phyloP scores from a whole-genome alignment of 2,888 invertebrate species.

The Cistogaster globosa region DNA sequence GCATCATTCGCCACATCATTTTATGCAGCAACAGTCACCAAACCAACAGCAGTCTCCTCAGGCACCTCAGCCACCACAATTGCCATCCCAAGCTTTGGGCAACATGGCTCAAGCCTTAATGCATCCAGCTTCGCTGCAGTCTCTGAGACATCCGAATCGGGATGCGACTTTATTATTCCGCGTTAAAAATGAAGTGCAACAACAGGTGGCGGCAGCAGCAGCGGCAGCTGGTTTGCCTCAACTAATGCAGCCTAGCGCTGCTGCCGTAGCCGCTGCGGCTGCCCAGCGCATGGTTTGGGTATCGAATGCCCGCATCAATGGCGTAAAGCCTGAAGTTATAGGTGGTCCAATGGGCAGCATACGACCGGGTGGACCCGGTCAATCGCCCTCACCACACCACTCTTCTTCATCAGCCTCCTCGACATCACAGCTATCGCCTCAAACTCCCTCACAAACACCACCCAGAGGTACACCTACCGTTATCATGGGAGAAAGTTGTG shows the following conservation, averaged over 20 bases:
- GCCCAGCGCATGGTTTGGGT: slow-evolving; percentile 84
- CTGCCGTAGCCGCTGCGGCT: slow-evolving; percentile 79
- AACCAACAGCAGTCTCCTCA: slow-evolving; percentile 77
- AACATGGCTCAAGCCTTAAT: slow-evolving; percentile 80
- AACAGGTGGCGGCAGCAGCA: slow-evolving; percentile 78
- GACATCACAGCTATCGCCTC: slow-evolving; percentile 81
- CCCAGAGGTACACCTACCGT: slow-evolving; percentile 91
- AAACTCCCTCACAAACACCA: slow-evolving; percentile 82
- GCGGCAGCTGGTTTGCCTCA: slow-evolving; percentile 77
- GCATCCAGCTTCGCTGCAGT: slow-evolving; percentile 83
- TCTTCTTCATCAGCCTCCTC: slow-evolving; percentile 80
- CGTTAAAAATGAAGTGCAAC: slow-evolving; percentile 82
- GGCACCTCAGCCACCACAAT: slow-evolving; percentile 76
- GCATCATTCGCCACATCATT: slow-evolving; percentile 75
- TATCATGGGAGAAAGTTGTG: slow-evolving; percentile 96
- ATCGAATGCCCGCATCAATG: slow-evolving; percentile 88
- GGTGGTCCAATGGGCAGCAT: slow-evolving; percentile 84
- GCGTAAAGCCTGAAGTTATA: slow-evolving; percentile 92
- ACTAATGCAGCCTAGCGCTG: slow-evolving; percentile 80
- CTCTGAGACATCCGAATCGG: slow-evolving; percentile 83
- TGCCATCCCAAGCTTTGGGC: slow-evolving; percentile 77
- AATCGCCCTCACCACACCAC: slow-evolving; percentile 82
- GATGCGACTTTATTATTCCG: slow-evolving; percentile 83
- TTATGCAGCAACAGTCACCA: slow-evolving; percentile 74
- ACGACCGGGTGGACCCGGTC: slow-evolving; percentile 77